Base-by-base conservation (phyloP, 2,797 vertebrate genomes). In the Anabas testudineus region DNA sequence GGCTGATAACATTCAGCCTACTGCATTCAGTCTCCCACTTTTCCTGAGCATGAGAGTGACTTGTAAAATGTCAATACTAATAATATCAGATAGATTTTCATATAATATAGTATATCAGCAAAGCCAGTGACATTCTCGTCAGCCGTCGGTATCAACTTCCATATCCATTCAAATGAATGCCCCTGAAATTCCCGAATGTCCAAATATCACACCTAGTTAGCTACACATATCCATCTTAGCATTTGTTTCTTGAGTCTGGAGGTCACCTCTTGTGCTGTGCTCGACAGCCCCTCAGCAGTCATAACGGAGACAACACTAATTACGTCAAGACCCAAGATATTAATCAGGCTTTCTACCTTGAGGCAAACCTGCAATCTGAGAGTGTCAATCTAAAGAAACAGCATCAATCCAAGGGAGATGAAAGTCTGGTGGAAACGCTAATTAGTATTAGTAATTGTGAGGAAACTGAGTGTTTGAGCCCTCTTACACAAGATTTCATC, bases 401-500 rank as follows among this genome's bases (percentile, higher is more conserved):
- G 67, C 75, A 85, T 78, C 68, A 72, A 71, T 78, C 73, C 62
- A 18, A 54, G 39, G 36, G 64, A 79, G 82, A 82, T 72, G 58
- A 81, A 81, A 83, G 76, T 68, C 56, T 53, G 42, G 13, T 19
- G 66, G 64, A 57, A 71, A 80, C 83, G 36, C 72, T 78, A 74
- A 90, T 90, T 87, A 83, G 67, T 69, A 24, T 62, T 74, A 43
- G 76, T 67, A 65, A 76, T 66, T 76, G 57, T 48, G 58, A 58
- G 54, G 56, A 48, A 76, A 53, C 57, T 4, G 51, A 30, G 68
- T 37, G 46, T 81, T 82, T 78, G 69, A 84, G 72, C 18, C 21
- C 56, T 67, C 39, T 87, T 87, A 30, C 84, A 74, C 36, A 7
- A 60, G 58, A 78, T 87, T 87, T 81, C 80, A 77, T 88, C 86